Base-by-base conservation (phyloP, 2,797 vertebrate genomes). In the Leontocebus nigricollis region DNA sequence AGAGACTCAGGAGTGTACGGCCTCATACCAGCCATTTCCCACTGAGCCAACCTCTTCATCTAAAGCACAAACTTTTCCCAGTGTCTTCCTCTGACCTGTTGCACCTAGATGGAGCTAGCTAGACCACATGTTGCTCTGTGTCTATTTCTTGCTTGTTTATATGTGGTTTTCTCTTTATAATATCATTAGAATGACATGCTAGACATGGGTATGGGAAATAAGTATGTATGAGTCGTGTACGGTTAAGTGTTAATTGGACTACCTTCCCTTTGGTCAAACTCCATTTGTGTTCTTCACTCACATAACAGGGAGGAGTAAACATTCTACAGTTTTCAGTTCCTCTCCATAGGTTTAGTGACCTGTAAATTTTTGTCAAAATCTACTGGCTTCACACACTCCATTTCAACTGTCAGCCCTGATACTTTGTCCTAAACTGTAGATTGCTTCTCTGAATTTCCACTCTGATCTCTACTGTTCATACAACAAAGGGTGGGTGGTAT, bases 261-360 rank as follows among this genome's bases (percentile, higher is more conserved):
- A 6, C 70, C 14, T 24, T 55, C 19, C 70, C 79, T 90, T 75
- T n/a, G 46, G 41, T 84, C 17, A 94, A 83, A 88, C 3, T 88
- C 52, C 50, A 36, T 86, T 33, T 85, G 30, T 94, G 24, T 72
- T 64, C 88, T 93, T 79, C 27, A 1, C 22, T 79, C 39, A 30
- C 46, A 15, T 20, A 48, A 70, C 22, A 84, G 39, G 24, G 48
- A 83, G 7, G 27, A 81, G 6, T 41, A 55, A 90, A 83, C 36
- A 50, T 33, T 44, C 52, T 36, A 8, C 0, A 41, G 19, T 70
- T 89, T 70, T 48, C 86, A 92, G 36, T 19, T n/a, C 19, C 15
- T 67, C 73, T 85, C 59, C 52, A 26, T 9, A 57, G 5, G 1
- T 57, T 90, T 50, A 41, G 55, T 44, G 50, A 50, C 44, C 27